Evolutionary conservation across 2,113 vertebrate genomes (phyloP).

Genomic region (Alces alces): DNA sequence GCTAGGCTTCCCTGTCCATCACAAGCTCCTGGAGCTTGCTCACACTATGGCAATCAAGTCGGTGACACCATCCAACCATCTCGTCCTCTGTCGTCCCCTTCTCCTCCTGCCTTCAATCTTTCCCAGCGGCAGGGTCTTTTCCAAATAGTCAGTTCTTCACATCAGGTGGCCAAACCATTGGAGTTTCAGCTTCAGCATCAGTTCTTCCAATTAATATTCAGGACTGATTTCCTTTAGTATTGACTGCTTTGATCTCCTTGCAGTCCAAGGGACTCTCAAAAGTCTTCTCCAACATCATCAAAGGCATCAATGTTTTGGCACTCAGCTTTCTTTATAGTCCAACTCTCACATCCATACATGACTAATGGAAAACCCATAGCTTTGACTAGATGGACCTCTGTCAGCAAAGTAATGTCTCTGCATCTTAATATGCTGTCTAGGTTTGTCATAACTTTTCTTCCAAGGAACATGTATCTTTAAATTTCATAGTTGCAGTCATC

Average conservation of each 20-base stretch:
- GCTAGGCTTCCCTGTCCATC: background rate
- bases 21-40: background rate
- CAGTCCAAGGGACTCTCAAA: background rate
- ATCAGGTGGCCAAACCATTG: background rate
- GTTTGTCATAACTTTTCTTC: background rate
- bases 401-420: background rate
- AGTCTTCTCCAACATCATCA: background rate
- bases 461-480: background rate
- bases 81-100: background rate
- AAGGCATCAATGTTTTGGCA: fast-evolving
- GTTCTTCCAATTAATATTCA: background rate
- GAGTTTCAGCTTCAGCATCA: background rate
- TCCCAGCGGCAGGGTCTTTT: background rate
- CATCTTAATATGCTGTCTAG: background rate
- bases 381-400: background rate
- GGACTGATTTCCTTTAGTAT: background rate
- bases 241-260: background rate
- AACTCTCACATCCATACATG: background rate
- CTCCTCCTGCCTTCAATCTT: background rate
- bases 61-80: background rate
- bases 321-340: background rate
- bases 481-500: background rate
- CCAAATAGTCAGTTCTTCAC: background rate
- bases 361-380: background rate
- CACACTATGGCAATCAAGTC: background rate